Conservation (phyloP, 2,113 vertebrate species). For the Macquaria australasica region DNA sequence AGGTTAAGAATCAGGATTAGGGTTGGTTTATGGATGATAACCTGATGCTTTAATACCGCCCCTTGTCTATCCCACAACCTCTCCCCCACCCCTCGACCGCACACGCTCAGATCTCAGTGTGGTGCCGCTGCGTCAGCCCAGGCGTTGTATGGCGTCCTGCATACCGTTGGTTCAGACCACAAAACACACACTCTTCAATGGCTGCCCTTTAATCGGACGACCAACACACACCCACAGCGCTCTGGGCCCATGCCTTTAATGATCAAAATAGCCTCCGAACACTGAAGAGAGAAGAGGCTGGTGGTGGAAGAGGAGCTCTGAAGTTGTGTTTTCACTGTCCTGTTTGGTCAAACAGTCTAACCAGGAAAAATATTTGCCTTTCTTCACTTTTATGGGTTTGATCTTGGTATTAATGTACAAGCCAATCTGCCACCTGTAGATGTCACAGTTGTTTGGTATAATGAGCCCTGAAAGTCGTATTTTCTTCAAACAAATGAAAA, state of each 20-base stretch:
- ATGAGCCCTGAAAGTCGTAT: neutral
- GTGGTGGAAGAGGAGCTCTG: constrained; percentile 24
- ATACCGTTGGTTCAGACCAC: constrained; percentile 54
- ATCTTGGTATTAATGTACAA: constrained; percentile 1
- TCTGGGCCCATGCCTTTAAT: constrained; percentile 39
- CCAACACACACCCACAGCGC: constrained; percentile 46
- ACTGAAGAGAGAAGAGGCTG: constrained; percentile 15
- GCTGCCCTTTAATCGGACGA: constrained; percentile 65
- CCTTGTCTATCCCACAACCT: constrained; percentile 10
- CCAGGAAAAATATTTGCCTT: constrained; percentile 46
- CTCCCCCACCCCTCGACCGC: constrained; percentile 12
- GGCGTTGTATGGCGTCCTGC: constrained; percentile 43
- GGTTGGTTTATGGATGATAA: neutral
- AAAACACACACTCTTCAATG: constrained; percentile 65
- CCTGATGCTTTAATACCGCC: constrained; percentile 9
- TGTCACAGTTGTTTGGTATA: neutral
- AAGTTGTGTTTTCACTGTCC: constrained; percentile 26
- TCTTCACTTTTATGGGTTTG: constrained; percentile 22
- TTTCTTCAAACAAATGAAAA: neutral
- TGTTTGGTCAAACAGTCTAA: constrained; percentile 8
- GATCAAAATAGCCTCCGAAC: constrained; percentile 58
- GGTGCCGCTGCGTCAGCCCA: constrained; percentile 45
- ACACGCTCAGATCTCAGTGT: constrained; percentile 45
- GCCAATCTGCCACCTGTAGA: neutral
- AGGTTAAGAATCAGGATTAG: neutral